Conservation (phyloP, 1,140 invertebrate genomes). For the Drosophila funebris region DNA sequence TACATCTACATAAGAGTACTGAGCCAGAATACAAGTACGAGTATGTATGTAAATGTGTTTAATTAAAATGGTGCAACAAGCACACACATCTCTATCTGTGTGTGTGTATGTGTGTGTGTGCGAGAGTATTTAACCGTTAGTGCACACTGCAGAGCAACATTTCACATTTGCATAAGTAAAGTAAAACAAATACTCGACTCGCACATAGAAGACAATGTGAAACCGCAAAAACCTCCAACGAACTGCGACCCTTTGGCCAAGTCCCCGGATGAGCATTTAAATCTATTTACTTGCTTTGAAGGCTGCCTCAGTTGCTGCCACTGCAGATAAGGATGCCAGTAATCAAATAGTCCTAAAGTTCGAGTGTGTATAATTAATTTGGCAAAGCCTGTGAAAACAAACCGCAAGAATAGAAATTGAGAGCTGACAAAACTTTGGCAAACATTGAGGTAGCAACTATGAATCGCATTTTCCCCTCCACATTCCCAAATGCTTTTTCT, state of each 20-base stretch:
- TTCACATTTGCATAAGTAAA: conserved; percentile 71
- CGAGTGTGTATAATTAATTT: conserved; percentile 53
- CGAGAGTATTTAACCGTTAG: conserved; percentile 36
- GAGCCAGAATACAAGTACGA: neutral
- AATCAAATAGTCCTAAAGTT: conserved; percentile 57
- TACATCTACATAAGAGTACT: conserved; percentile 6
- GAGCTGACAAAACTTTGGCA: conserved; percentile 38
- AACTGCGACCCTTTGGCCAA: conserved; percentile 15
- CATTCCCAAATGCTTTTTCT: conserved; percentile 18
- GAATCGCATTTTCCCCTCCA: neutral
- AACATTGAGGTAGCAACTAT: conserved; percentile 40
- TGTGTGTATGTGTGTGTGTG: conserved; percentile 4
- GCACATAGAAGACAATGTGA: conserved; percentile 35
- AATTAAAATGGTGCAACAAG: conserved; percentile 72
- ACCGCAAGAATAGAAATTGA: conserved; percentile 48
- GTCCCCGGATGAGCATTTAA: conserved; percentile 53
- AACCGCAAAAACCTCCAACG: conserved; percentile 13
- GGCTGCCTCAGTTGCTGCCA: neutral
- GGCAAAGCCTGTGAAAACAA: conserved; percentile 41
- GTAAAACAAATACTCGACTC: conserved; percentile 44
- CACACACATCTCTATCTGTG: conserved; percentile 7
- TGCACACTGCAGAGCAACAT: conserved; percentile 43
- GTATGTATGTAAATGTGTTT: conserved; percentile 61
- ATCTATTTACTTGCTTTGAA: conserved; percentile 59
- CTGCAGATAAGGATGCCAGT: conserved; percentile 34